A percentile compares a stretch with the other conserved stretches of the same genome.
These are phyloP conservation scores for Agonopterix alstromeriana DNA, from an alignment of 2,888 invertebrate genomes.

Conservation along the genomic window DNA sequence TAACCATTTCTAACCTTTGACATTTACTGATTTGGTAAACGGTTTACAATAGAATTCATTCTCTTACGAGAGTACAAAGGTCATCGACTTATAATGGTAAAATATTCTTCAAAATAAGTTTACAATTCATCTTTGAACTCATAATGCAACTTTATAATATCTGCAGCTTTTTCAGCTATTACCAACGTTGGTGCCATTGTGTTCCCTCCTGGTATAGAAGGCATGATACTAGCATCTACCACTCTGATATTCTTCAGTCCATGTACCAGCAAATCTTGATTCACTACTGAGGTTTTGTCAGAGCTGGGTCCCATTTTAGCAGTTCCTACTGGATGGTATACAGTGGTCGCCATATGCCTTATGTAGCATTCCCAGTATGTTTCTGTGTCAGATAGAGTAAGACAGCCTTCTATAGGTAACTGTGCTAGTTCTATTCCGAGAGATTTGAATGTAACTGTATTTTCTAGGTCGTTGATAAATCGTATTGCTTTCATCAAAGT, in stretches of 20 bases:
- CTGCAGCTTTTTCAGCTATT: slow-evolving; percentile 66
- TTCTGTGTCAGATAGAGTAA: slow-evolving; percentile 31
- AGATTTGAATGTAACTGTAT: slow-evolving; percentile 48
- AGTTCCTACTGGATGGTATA: slow-evolving; percentile 83
- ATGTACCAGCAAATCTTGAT: slow-evolving; percentile 61
- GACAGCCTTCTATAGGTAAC: slow-evolving; percentile 43
- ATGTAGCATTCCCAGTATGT: slow-evolving; percentile 77
- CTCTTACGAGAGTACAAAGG: too few species aligned
- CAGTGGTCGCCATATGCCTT: slow-evolving; percentile 65
- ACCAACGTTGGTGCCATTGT: slow-evolving; percentile 74
- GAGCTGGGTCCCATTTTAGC: slow-evolving; percentile 79
- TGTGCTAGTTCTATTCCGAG: slow-evolving; percentile 40
- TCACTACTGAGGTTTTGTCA: slow-evolving; percentile 68
- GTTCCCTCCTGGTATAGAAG: slow-evolving; percentile 71
- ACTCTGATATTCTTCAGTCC: slow-evolving; percentile 72
- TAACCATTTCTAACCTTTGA: background rate
- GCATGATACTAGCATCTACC: slow-evolving; percentile 72
- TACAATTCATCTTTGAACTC: slow-evolving; percentile 8
- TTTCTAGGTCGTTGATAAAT: slow-evolving; percentile 41
- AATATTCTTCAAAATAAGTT: background rate
- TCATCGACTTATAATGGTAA: too few species aligned
- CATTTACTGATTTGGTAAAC: background rate
- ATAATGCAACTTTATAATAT: slow-evolving; percentile 48
- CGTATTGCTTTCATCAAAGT: slow-evolving; percentile 54
- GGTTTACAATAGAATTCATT: too few species aligned